Evolutionary conservation across 2,113 vertebrate species (phyloP).

Genomic region (Lipotes vexillifer): DNA sequence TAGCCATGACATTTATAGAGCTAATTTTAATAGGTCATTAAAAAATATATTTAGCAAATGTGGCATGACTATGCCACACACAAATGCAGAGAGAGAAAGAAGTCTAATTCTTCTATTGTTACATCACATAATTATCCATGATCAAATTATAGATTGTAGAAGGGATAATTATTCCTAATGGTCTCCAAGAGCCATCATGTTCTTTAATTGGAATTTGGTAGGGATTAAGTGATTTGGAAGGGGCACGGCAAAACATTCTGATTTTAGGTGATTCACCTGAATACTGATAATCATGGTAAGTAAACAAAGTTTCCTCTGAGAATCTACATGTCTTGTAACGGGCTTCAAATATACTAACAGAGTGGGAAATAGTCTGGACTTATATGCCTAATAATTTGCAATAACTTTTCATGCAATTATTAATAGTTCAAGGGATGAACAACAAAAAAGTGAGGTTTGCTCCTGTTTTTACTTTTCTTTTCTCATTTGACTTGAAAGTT

Average conservation of each 20-base stretch:
- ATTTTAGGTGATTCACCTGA: neutral
- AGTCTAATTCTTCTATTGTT: slow-evolving; percentile 67
- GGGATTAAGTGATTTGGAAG: slow-evolving; percentile 22
- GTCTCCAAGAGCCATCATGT: slow-evolving; percentile 54
- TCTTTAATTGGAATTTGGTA: slow-evolving; percentile 48
- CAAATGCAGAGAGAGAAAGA: slow-evolving; percentile 42
- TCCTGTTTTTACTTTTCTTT: neutral
- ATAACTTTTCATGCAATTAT: neutral
- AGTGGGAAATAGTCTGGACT: neutral
- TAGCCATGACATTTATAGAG: neutral
- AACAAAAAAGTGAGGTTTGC: neutral
- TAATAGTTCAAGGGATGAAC: neutral
- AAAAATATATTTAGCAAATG: slow-evolving; percentile 47
- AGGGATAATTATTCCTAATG: slow-evolving; percentile 51
- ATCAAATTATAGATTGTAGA: slow-evolving; percentile 59
- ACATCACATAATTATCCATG: slow-evolving; percentile 51
- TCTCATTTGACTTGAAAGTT: neutral
- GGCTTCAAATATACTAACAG: neutral
- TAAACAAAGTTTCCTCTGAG: neutral
- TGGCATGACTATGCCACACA: slow-evolving; percentile 39
- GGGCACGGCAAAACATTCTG: neutral
- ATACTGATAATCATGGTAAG: neutral
- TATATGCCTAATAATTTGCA: neutral
- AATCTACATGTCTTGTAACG: neutral
- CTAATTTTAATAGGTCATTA: slow-evolving; percentile 34